Conservation (phyloP, 1,140 invertebrate genomes). For the Bombus huntii region DNA sequence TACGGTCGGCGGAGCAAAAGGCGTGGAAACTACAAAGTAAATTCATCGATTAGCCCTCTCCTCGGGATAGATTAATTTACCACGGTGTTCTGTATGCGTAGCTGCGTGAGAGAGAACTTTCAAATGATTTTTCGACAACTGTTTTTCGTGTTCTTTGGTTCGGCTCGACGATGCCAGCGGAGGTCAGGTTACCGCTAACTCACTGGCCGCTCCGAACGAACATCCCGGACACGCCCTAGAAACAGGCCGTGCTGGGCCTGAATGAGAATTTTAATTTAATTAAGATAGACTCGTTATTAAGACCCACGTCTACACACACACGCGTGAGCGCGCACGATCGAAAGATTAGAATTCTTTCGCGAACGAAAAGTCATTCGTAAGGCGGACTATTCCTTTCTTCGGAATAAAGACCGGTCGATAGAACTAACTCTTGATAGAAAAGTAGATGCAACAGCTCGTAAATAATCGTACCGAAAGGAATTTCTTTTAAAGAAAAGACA, state of each 20-base stretch:
- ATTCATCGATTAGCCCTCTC: slow-evolving; percentile 41
- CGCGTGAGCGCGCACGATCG: neutral
- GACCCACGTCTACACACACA: slow-evolving; percentile 50
- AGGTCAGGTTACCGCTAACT: slow-evolving; percentile 10
- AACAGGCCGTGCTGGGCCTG: slow-evolving; percentile 57
- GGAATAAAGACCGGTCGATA: slow-evolving; percentile 1
- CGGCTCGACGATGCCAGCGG: neutral
- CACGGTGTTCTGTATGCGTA: neutral
- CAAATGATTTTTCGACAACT: slow-evolving; percentile 35
- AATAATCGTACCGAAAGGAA: neutral
- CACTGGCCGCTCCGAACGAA: neutral
- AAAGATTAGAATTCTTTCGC: slow-evolving; percentile 65
- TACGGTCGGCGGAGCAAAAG: neutral
- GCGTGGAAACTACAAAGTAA: slow-evolving; percentile 36
- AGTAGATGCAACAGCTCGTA: neutral
- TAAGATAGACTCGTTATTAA: slow-evolving; percentile 76
- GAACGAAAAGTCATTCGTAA: slow-evolving; percentile 48
- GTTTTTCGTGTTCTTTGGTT: neutral
- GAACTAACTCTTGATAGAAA: neutral
- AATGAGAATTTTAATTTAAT: slow-evolving; percentile 81
- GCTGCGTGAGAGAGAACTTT: neutral
- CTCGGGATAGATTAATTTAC: slow-evolving; percentile 28
- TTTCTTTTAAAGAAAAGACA: neutral
- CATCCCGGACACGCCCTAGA: slow-evolving; percentile 68
- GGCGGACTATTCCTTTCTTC: slow-evolving; percentile 22